Base-by-base conservation (phyloP, 2,888 invertebrate species). In the Sminthurinus aureus region DNA sequence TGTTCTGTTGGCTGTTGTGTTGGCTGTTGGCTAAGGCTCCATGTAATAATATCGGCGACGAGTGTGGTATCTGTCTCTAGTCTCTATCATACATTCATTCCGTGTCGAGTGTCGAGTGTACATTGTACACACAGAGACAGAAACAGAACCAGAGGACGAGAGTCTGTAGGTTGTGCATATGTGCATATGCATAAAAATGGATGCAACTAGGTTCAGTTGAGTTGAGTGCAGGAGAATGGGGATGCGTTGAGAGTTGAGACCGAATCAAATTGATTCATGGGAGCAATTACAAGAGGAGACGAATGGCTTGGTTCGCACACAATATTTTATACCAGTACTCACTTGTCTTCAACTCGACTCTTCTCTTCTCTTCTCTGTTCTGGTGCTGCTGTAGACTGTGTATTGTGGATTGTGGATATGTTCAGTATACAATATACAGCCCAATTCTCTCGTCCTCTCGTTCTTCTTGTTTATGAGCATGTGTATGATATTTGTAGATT, bases 191-290 rank as follows among this genome's bases (percentile, higher is more conserved):
- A 6, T 2, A 2, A 58, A 58, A 58, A 58, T 58, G 58, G 9
- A 58, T 58, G 58, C 4, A 58, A n/a, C n/a, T n/a, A n/a, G n/a
- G n/a, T n/a, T n/a, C n/a, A n/a, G n/a, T n/a, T n/a, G 38, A 38
- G 38, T 38, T 38, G 38, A 38, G 38, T 38, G 38, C 38, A 38
- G 38, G 2, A 11, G 4, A 51, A 20, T 20, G 75, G 50, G 73
- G 77, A 77, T 52, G 81, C 58, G 73, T 64, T 18, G 83, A 66
- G 82, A 58, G 73, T 64, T 18, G 83, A 66, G 82, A 58, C 58
- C 58, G 58, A 85, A 82, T 85, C 83, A 84, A 85, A 85, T 84
- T 85, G 85, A 85, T 85, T 85, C 85, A 85, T 85, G 82, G 77
- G 79, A 79, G 82, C 84, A 85, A 85, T 85, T 85, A 85, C 85